phyloP scores from a whole-genome alignment of 2,888 invertebrate genomes.

The Diadegma fenestrale region DNA sequence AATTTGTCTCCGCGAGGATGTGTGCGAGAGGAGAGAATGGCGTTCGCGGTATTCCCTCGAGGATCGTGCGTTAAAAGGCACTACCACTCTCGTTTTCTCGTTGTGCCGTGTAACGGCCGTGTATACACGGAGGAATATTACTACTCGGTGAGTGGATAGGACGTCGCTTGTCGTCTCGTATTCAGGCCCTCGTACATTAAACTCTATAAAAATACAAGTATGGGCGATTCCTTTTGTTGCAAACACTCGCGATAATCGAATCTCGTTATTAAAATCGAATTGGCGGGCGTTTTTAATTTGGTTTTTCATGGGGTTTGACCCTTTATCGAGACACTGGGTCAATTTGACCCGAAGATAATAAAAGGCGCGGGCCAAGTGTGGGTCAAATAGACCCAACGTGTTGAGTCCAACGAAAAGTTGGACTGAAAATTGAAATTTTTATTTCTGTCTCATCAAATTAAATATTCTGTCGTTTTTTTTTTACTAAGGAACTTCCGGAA shows the following conservation, averaged over 20 bases:
- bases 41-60: conserved; percentile 62
- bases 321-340: too few relatives aligned
- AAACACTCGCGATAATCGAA: background rate
- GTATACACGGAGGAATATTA: conserved; percentile 31
- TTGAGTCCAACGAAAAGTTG: too few relatives aligned
- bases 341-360: too few relatives aligned
- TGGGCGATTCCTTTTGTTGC: conserved; percentile 2
- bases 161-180: conserved; percentile 52
- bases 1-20: background rate
- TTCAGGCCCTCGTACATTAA: conserved; percentile 39
- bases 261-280: too few relatives aligned
- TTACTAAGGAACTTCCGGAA: background rate
- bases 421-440: too few relatives aligned
- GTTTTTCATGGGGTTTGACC: too few relatives aligned
- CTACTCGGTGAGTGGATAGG: conserved; percentile 55
- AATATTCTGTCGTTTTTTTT: too few relatives aligned
- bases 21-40: conserved; percentile 45
- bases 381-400: too few relatives aligned
- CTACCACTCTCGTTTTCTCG: conserved; percentile 67
- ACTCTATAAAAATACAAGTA: background rate
- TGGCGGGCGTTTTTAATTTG: too few relatives aligned
- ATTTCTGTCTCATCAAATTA: too few relatives aligned
- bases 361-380: too few relatives aligned
- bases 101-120: conserved; percentile 32
- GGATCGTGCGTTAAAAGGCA: conserved; percentile 67